A percentile compares a stretch with the other conserved stretches of the same genome.
phyloP scores from a whole-genome alignment of 2,888 invertebrate genomes.

The Drosophila lacicola region DNA sequence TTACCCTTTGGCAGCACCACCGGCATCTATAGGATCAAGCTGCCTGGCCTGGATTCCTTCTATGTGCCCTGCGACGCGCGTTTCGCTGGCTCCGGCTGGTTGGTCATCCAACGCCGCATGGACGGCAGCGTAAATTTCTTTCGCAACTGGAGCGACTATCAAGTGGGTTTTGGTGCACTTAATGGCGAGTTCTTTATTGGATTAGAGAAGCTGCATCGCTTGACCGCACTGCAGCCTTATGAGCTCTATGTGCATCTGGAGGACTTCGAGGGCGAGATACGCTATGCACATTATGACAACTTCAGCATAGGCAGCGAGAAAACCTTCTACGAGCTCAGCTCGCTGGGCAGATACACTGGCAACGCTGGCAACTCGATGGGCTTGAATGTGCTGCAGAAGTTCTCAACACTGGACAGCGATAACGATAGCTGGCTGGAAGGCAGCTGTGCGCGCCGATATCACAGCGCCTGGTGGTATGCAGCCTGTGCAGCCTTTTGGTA shows the following conservation, averaged over 20 bases:
- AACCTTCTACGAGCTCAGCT: constrained; percentile 88
- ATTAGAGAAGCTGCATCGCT: constrained; percentile 87
- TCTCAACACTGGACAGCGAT: constrained; percentile 88
- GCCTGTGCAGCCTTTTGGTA: constrained; percentile 88
- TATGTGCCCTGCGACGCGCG: constrained; percentile 86
- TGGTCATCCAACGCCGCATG: constrained; percentile 88
- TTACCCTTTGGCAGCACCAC: constrained; percentile 32
- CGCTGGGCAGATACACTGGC: constrained; percentile 88
- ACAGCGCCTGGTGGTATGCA: constrained; percentile 91
- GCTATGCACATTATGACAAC: constrained; percentile 87
- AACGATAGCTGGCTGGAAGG: constrained; percentile 89
- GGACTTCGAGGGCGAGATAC: constrained; percentile 87
- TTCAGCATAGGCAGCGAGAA: constrained; percentile 88
- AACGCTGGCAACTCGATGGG: constrained; percentile 88
- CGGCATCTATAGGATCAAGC: constrained; percentile 25
- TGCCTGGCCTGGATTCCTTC: constrained; percentile 84
- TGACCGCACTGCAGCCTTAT: constrained; percentile 78
- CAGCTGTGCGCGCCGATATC: constrained; percentile 88
- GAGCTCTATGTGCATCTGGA: constrained; percentile 88
- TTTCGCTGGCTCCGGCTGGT: constrained; percentile 88
- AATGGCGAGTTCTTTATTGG: constrained; percentile 90
- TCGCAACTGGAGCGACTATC: constrained; percentile 88
- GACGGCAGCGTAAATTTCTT: constrained; percentile 89
- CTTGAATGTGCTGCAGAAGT: constrained; percentile 89
- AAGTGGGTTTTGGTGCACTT: constrained; percentile 89